phyloP scores from a whole-genome alignment of 2,113 vertebrate species.

The Onychostoma macrolepis region DNA sequence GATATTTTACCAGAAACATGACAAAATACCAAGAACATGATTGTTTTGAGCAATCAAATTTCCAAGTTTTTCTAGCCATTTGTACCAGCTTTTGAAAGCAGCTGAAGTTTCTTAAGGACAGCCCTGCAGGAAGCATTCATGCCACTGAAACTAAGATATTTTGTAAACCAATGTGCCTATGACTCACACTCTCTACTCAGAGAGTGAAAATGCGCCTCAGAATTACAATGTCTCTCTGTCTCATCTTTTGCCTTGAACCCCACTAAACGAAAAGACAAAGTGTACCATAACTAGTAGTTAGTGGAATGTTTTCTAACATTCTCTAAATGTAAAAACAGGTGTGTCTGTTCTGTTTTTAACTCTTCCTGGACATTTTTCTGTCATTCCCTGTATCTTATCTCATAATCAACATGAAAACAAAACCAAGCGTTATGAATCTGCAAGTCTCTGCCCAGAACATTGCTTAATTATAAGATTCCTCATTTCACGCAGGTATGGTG shows the following conservation, averaged over 20 bases:
- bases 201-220: background rate
- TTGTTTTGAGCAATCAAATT: too few relatives aligned
- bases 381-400: conserved; percentile 45
- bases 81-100: too few relatives aligned
- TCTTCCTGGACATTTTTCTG: background rate
- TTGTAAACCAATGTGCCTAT: background rate
- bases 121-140: background rate
- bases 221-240: background rate
- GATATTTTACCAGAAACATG: too few relatives aligned
- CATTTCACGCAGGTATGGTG: background rate
- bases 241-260: background rate
- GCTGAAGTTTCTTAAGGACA: background rate
- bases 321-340: conserved; percentile 28
- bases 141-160: conserved; percentile 4
- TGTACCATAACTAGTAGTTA: background rate
- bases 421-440: background rate
- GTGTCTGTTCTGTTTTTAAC: conserved; percentile 12
- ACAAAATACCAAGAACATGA: too few relatives aligned
- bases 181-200: conserved; percentile 12
- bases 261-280: background rate
- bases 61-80: too few relatives aligned
- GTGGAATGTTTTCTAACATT: conserved; percentile 12
- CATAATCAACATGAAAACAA: conserved; percentile 8
- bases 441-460: background rate
- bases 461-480: conserved; percentile 37